Evolutionary conservation across 1,140 invertebrate species (phyloP), one percentile per base, ranked within the genome.

Genomic region (Prorops nasuta): DNA sequence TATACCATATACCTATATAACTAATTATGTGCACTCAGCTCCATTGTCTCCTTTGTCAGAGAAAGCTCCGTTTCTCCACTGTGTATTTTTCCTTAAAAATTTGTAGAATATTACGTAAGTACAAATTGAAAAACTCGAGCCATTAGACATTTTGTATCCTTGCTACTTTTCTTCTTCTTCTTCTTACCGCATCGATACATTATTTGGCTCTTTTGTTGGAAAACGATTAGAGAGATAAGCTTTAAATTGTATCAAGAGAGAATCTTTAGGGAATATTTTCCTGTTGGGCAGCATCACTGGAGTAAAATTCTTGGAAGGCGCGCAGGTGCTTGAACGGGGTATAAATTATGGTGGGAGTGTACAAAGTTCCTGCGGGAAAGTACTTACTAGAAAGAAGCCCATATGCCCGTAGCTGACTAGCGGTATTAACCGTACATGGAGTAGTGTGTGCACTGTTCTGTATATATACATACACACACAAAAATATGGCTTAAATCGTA

Each of bases 1-100:
- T n/a, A n/a, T n/a, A n/a, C n/a, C n/a, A n/a, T n/a, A n/a, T n/a
- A n/a, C 49, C 57, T 57, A 60, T 60, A 60, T 60, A 60, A 60
- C 58, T 60, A 60, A 60, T 60, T 60, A 60, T 49, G 58, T 44
- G 57, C 57, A 60, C 57, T 60, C 57, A 52, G 40, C 45, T 37
- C 52, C 54, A 56, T 48, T 52, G 48, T 60, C 45, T 28, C 49
- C 53, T 60, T 60, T 60, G 58, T 60, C 53, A 42, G 39, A 4
- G 16, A n/a, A 48, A n/a, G n/a, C n/a, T 45, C 35, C 60, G 60
- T 60, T 56, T 60, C 49, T 60, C 42, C 17, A 10, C 22, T 24
- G 16, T 38, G 16, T 44, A 56, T 56, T 60, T 55, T 60, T 48
- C 58, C n/a, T n/a, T n/a, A n/a, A n/a, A n/a, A n/a, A n/a, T n/a